Percentiles rank a stretch among this genome's conserved stretches.
Evolutionary conservation across 2,888 invertebrate species (phyloP).

Genomic region (Trisateles emortualis): DNA sequence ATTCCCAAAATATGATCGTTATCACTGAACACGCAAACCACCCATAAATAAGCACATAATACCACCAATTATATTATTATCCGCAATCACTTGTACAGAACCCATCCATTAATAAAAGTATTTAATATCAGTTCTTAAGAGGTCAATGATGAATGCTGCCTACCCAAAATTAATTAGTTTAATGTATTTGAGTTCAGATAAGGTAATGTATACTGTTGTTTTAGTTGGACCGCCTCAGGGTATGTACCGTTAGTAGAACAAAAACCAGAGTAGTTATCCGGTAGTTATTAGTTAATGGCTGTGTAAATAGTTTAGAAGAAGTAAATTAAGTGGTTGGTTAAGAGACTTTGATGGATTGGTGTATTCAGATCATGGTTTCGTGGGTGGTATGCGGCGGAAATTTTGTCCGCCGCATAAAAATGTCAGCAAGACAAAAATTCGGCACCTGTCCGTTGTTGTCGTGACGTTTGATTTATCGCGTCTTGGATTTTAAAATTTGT

Average conservation of each 20-base stretch:
- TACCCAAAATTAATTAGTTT: constrained; percentile 46
- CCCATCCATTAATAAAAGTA: constrained; percentile 16
- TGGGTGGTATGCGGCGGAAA: constrained; percentile 1
- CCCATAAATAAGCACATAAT: constrained; percentile 6
- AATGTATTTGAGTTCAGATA: constrained; percentile 40
- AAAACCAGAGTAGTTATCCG: constrained; percentile 24
- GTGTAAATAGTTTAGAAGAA: constrained; percentile 24
- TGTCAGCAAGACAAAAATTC: too few species aligned
- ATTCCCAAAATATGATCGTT: too few species aligned
- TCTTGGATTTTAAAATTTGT: too few species aligned
- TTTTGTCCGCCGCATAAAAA: too few species aligned
- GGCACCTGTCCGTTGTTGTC: too few species aligned
- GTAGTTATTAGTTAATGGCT: constrained; percentile 39
- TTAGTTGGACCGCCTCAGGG: constrained; percentile 4
- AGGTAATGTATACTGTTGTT: constrained; percentile 40
- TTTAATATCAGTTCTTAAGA: constrained; percentile 25
- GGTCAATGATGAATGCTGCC: constrained; percentile 28
- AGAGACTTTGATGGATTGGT: neutral
- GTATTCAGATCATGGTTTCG: neutral
- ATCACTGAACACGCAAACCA: constrained; percentile 1
- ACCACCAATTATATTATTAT: constrained; percentile 20
- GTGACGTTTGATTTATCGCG: too few species aligned
- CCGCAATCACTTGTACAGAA: constrained; percentile 30
- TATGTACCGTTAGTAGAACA: constrained; percentile 24
- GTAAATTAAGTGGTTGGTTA: constrained; percentile 1